Base-by-base conservation (phyloP, 37 sponge, comb jelly and placozoan genomes). In the Eunapius fragilis region DNA sequence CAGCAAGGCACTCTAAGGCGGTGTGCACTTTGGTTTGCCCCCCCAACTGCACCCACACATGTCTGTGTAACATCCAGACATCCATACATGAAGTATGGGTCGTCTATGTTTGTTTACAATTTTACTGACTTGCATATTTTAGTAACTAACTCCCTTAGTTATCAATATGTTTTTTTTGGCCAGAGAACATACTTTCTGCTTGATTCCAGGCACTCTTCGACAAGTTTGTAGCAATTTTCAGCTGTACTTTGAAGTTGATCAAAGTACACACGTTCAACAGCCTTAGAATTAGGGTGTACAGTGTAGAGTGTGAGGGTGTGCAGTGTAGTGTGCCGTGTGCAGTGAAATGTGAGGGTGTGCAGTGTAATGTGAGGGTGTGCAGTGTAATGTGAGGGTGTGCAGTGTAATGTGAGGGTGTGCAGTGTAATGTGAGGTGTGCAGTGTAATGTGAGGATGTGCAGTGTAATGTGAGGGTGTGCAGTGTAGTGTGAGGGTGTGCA, bases 191-290 rank as follows among this genome's bases (percentile, higher is more conserved):
- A 92, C 92, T 87, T 92, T 78, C 70, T 26, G 13, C 41, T 31
- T 34, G 84, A 34, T 32, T 74, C 75, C 14, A 87, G 80, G 68
- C 72, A 74, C 0, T 87, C 89, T 45, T 70, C 69, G 33, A 85
- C 79, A 31, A 85, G 76, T 49, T 69, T 76, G 68, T 80, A 41
- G 12, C 87, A 88, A n/a, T 84, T 81, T 41, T 84, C 68, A 3
- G 67, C 69, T 69, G 88, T 84, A 69, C 85, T 71, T 25, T 80
- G 67, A 50, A 91, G 78, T 36, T 91, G 88, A 27, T 84, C 88
- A 84, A 87, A 91, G 76, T 79, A 79, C 25, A 91, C 81, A 48
- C 84, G 88, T 71, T 91, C 92, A 4, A 91, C 73, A 0, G 91
- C 91, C 83, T 85, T 37, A 10, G 23, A 11, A 5, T 26, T 25